These are phyloP conservation scores for Liasis olivaceus DNA, from an alignment of 2,797 vertebrate genomes.

Conservation along the genomic window DNA sequence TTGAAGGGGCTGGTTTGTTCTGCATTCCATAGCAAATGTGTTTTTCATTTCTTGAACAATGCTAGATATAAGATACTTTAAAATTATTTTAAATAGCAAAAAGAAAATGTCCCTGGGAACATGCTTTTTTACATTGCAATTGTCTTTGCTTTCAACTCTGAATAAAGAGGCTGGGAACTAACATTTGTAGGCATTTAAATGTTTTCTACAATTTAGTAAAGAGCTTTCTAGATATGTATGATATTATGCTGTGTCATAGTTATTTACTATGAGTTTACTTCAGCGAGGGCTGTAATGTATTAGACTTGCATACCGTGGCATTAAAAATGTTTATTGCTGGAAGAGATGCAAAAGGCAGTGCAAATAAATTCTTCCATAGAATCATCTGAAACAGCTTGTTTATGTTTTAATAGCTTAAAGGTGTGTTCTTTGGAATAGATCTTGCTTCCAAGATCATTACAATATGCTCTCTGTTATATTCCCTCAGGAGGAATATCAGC, in stretches of 20 bases:
- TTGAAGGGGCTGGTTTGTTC: neutral
- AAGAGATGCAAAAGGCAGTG: neutral
- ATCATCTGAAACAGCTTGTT: neutral
- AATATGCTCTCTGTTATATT: neutral
- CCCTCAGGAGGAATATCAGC: neutral
- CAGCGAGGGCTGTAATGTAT: neutral
- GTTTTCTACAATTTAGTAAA: neutral
- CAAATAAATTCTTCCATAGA: neutral
- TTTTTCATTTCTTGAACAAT: neutral
- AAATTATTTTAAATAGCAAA: neutral
- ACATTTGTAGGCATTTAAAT: neutral
- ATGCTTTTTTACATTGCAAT: neutral
- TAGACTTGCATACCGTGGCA: neutral
- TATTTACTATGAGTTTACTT: neutral
- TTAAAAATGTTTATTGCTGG: neutral
- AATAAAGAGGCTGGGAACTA: neutral
- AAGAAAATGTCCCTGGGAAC: neutral
- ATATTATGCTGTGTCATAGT: neutral
- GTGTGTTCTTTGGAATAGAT: neutral
- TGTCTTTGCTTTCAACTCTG: neutral
- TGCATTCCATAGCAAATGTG: neutral
- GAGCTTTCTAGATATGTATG: neutral
- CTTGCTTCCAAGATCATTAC: neutral
- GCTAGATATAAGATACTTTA: neutral
- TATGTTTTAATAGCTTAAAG: neutral